Base-by-base conservation (phyloP, 2,888 invertebrate species). In the Pocota personata region DNA sequence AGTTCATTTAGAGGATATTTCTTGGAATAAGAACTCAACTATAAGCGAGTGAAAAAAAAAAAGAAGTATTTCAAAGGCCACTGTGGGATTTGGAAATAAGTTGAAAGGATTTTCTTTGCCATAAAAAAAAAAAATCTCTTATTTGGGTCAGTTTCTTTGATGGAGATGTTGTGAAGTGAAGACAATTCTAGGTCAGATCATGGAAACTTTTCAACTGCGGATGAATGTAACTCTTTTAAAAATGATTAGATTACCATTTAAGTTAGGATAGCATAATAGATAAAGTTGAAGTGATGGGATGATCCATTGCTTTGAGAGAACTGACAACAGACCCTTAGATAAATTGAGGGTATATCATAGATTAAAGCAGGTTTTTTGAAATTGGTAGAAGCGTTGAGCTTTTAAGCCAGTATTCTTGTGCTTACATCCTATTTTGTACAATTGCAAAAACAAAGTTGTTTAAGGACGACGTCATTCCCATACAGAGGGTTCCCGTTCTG, bases 71-170 rank as follows among this genome's bases (percentile, higher is more conserved):
- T 71, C 43, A 43, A 67, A 52, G 71, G 12, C 21, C 46, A 19
- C 32, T 32, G 27, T 55, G 52, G 48, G 48, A 67, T 35, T 48
- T 43, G 50, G 30, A 62, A 48, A 48, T 12, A 66, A 30, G 5
- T 48, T 67, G 16, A 60, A 78, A 55, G 62, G 62, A 69, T 35
- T 71, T 57, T 24, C 37, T 27, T 19, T 57, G 43, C 19, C 14
- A 62, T 24, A 48, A 8, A 35, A 16, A 27, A 46, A 35, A 12
- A 35, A n/a, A 0, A 50, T 19, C 24, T 37, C 48, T 50, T 21
- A 48, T 72, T 72, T 58, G 24, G 64, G 77, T 77, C 69, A 79
- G 72, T 46, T 30, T 35, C 19, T 80, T 75, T 57, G 46, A 69
- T 57, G 55, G 14, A 35, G 67, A 69, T 37, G 32, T 57, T 27